Evolutionary conservation across 1,140 invertebrate genomes (phyloP), one percentile per base, ranked within the genome.

Genomic region (Nasonia giraulti): DNA sequence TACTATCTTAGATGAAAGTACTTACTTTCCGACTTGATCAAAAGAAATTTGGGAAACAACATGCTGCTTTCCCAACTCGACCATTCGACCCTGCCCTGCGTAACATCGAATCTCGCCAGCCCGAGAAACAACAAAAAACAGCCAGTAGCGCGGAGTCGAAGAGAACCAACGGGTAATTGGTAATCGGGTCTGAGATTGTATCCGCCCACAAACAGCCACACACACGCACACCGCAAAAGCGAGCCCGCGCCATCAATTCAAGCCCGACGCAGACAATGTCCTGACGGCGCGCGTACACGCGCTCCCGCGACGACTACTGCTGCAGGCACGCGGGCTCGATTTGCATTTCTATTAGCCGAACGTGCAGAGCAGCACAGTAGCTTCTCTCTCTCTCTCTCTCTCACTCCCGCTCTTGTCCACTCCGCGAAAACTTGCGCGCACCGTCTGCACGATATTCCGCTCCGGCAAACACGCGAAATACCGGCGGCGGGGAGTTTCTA

Each of bases 321-420:
- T n/a, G 8, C 73, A 44, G 44, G 31, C 68, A 31, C 47, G 66
- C 23, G 40, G 20, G 1, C 76, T 69, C 62, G 31, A 84, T 85
- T 85, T 85, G 78, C 83, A 85, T 85, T 75, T 85, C 69, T 80
- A 85, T 85, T 85, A 85, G 33, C 23, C 14, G 69, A 27, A 80
- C 33, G 50, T 73, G 69, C 27, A n/a, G 23, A 27, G 62, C 12
- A 20, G 20, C 40, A 8, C 5, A 73, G 12, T 12, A 33, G 69
- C 69, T 40, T 40, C 40, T 40, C 66, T 0, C 31, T 23, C 17
- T 33, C 17, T 62, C 55, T 62, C 55, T n/a, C 55, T n/a, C 55
- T n/a, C 55, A 6, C 55, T 62, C 20, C 17, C 6, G 11, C 27
- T 81, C 69, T 37, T 81, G 23, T 55, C 27, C 66, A 37, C 33